A percentile compares a stretch with the other conserved stretches of the same genome.
Conservation (phyloP, 1,140 invertebrate species). For the Radopholus similis region DNA sequence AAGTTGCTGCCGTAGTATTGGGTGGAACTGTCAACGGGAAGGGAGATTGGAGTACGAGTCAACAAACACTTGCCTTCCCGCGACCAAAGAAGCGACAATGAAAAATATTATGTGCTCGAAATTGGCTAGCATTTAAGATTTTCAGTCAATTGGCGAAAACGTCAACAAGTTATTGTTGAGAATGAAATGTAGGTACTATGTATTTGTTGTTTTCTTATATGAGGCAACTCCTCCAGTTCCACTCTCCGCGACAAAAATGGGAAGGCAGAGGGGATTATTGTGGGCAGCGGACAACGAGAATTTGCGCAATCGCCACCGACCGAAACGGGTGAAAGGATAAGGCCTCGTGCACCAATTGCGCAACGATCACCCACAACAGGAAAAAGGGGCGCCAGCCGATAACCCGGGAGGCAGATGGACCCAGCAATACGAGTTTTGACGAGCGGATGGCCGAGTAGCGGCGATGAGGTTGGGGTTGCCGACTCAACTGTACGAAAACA, state of each 20-base stretch:
- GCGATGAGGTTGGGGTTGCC: background rate
- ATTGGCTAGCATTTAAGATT: too few relatives aligned
- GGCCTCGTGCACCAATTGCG: too few relatives aligned
- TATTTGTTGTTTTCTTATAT: too few relatives aligned
- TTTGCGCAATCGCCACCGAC: background rate
- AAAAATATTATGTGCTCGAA: too few relatives aligned
- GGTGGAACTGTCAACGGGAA: slow-evolving; percentile 7
- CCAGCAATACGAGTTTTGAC: background rate
- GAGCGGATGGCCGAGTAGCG: background rate
- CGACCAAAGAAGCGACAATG: too few relatives aligned
- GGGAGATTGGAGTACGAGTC: background rate
- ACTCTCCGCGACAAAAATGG: too few relatives aligned
- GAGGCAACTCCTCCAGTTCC: too few relatives aligned
- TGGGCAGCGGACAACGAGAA: too few relatives aligned
- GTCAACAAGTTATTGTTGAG: too few relatives aligned
- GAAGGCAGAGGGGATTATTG: background rate
- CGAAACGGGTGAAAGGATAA: background rate
- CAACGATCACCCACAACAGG: background rate
- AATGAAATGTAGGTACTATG: too few relatives aligned
- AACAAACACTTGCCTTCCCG: background rate
- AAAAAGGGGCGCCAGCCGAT: background rate
- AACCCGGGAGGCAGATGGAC: background rate
- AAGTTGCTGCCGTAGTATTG: slow-evolving; percentile 55
- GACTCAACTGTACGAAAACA: background rate
- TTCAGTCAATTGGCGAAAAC: too few relatives aligned